Base-by-base conservation (phyloP, 2,888 invertebrate genomes). In the Ellobium chinense region DNA sequence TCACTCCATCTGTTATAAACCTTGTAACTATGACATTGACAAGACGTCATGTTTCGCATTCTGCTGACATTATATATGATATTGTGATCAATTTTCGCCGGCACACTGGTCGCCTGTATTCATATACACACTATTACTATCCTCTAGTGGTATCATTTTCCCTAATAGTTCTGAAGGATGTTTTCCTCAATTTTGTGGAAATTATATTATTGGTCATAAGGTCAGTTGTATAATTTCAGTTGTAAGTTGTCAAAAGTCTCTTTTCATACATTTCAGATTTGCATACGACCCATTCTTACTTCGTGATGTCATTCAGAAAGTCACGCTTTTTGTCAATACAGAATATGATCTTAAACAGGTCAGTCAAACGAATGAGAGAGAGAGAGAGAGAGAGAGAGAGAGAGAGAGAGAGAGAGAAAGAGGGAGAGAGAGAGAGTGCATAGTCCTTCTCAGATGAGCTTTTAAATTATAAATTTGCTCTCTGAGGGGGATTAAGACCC, bases 331-430 rank as follows among this genome's bases (percentile, higher is more conserved):
- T 63, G 87, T 92, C 36, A 91, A 91, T 83, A 88, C 89, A 0
- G 89, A 91, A 36, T 91, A 88, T 75, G 89, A 91, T 76, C 85
- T 90, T 34, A 85, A 88, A 65, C 91, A 92, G 89, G 92, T 92
- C 82, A 70, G 58, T 66, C 21, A 3, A 9, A 12, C 27, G 62
- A 70, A 37, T 56, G 60, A 60, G 56, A 60, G 69, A 69, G 24
- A 72, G 31, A 63, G 27, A 72, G 63, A 78, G 46, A 78, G 60
- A 29, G 39, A 72, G 60, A 63, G 37, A 37, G 54, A 29, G 68
- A 46, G 77, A 77, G 62, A 65, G 66, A 46, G 76, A 62, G 76
- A 65, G 46, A 76, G 76, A 65, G 76, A 76, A 37, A 46, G 65
- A 58, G 56, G 2, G 29, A 37, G n/a, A 56, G 29, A 36, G n/a